phyloP scores from a whole-genome alignment of 2,888 invertebrate genomes.

The Podabrus alpinus region DNA sequence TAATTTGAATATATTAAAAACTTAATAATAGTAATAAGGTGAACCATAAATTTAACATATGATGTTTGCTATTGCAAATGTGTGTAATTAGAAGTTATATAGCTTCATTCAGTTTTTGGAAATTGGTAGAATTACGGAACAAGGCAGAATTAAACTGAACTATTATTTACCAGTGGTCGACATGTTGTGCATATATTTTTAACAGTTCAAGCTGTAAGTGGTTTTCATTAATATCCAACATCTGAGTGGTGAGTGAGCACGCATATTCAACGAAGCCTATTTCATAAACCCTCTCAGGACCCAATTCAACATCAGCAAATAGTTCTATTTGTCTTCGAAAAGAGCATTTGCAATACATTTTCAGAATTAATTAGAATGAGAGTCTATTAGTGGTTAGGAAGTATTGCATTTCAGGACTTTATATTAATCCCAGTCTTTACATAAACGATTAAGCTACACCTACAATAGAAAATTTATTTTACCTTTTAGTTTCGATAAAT shows the following conservation, averaged over 20 bases:
- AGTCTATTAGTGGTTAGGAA: conserved; percentile 15
- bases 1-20: neutral
- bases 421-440: conserved; percentile 5
- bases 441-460: neutral
- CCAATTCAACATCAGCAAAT: conserved; percentile 23
- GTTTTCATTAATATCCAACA: conserved; percentile 36
- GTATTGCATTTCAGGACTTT: neutral
- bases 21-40: neutral
- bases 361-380: conserved; percentile 19
- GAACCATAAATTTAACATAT: conserved; percentile 2
- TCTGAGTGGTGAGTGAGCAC: conserved; percentile 36
- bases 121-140: conserved; percentile 17
- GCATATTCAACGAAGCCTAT: conserved; percentile 34
- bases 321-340: conserved; percentile 26
- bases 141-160: conserved; percentile 20
- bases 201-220: conserved; percentile 31
- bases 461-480: neutral
- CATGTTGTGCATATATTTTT: conserved; percentile 31
- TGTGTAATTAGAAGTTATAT: conserved; percentile 22
- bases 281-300: conserved; percentile 28
- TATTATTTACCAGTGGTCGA: conserved; percentile 29
- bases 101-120: conserved; percentile 18
- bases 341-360: conserved; percentile 24
- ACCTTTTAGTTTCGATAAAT: neutral
- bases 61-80: conserved; percentile 13